Conservation (phyloP, 1,140 invertebrate genomes). For the Brachionus asplanchnoidis region DNA sequence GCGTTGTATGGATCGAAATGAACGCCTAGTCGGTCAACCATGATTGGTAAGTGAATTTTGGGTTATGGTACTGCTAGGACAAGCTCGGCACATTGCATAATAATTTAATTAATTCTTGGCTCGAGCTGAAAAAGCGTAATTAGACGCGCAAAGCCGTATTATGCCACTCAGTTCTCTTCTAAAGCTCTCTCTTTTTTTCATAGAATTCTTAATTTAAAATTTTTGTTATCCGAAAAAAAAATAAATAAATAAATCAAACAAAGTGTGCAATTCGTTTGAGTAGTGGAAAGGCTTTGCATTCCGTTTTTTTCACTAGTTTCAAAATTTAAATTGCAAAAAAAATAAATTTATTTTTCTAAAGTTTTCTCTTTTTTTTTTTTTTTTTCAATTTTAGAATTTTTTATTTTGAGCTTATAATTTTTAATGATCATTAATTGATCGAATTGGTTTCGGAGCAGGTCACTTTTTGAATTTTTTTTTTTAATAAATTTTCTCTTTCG, state of each 20-base stretch:
- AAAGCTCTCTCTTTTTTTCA: neutral
- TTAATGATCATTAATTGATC: no score
- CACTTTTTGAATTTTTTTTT: no score
- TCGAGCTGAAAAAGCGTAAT: neutral
- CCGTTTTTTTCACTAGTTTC: neutral
- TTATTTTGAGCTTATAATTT: no score
- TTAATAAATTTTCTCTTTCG: no score
- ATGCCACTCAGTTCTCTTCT: neutral
- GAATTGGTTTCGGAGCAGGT: no score
- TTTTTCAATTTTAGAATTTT: neutral
- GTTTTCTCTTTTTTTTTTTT: neutral
- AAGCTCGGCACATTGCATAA: neutral
- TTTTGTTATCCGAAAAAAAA: slow-evolving; percentile 13
- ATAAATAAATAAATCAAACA: slow-evolving; percentile 17
- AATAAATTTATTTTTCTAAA: neutral
- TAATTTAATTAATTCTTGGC: neutral
- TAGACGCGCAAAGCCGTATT: neutral
- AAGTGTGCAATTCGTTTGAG: neutral
- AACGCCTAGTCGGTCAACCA: neutral
- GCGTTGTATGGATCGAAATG: neutral
- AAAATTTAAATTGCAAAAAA: neutral
- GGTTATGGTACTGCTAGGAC: neutral
- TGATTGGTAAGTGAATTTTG: neutral
- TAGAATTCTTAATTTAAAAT: slow-evolving; percentile 20
- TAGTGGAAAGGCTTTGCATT: neutral